Percentiles rank a stretch among this genome's conserved stretches.
Evolutionary conservation across 2,888 invertebrate species (phyloP).

Genomic region (Synergus umbraculus): DNA sequence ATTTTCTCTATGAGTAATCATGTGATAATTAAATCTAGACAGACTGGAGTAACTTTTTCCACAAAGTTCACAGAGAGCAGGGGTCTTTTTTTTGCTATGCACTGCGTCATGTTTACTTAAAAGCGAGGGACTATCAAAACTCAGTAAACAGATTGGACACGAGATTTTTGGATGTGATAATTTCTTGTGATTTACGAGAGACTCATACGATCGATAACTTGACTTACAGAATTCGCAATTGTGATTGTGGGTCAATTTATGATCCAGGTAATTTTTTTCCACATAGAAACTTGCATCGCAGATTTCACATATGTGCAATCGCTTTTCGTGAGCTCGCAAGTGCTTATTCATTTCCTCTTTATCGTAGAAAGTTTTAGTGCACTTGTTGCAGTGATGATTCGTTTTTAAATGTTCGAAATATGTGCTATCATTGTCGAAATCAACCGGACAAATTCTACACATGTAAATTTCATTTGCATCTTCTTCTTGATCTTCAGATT

Average conservation of each 20-base stretch:
- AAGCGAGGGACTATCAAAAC: neutral
- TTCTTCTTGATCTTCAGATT: neutral
- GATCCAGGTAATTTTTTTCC: neutral
- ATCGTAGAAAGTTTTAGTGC: neutral
- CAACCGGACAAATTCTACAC: neutral
- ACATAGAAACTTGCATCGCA: conserved; percentile 3
- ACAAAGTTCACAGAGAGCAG: conserved; percentile 2
- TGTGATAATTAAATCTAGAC: neutral
- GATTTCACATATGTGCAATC: neutral
- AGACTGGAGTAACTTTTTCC: neutral
- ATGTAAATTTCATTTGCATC: conserved; percentile 7
- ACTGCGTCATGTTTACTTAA: neutral
- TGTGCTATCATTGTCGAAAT: neutral
- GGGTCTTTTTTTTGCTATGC: neutral
- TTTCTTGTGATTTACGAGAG: neutral
- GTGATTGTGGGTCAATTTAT: neutral
- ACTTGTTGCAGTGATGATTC: neutral
- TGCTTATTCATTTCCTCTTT: neutral
- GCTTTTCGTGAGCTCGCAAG: neutral
- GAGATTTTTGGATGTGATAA: neutral
- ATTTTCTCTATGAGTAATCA: neutral
- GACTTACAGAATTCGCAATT: neutral
- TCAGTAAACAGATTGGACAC: neutral
- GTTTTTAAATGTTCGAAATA: neutral
- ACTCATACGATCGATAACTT: neutral